Evolutionary conservation across 2,113 vertebrate genomes (phyloP).

Genomic region (Oryzias curvinotus): DNA sequence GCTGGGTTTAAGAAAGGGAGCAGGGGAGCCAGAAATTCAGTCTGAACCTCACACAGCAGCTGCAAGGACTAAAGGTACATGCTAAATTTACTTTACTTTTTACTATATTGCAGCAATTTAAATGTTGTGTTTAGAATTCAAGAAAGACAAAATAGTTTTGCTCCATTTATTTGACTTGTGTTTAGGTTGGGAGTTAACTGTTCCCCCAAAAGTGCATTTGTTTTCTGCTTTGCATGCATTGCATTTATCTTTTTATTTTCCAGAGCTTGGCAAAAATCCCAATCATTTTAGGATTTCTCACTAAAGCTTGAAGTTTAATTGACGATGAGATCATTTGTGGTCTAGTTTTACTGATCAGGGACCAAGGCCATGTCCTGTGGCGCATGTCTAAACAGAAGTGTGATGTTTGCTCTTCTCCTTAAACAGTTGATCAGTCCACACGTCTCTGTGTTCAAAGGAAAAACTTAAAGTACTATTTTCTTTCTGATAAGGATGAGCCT

Average conservation of each 20-base stretch:
- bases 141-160: no score
- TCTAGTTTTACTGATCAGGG: slow-evolving; percentile 44
- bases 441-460: slow-evolving; percentile 34
- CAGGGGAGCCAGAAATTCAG: slow-evolving; percentile 37
- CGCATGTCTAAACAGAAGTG: slow-evolving; percentile 42
- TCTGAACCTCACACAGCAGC: slow-evolving; percentile 31
- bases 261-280: no score
- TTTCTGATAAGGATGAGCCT: slow-evolving; percentile 18
- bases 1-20: slow-evolving; percentile 46
- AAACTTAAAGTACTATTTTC: slow-evolving; percentile 48
- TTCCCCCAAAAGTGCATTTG: no score
- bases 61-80: slow-evolving; percentile 57
- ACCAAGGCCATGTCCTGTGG: slow-evolving; percentile 60
- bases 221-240: no score
- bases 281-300: no score
- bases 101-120: neutral
- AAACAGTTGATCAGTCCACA: slow-evolving; percentile 53
- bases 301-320: neutral
- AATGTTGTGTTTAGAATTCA: neutral
- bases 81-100: slow-evolving; percentile 6
- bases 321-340: slow-evolving; percentile 8
- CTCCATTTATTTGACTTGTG: no score
- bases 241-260: no score
- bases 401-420: slow-evolving; percentile 54
- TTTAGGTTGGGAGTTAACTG: no score